These are phyloP conservation scores for Lepidurus couesii DNA, from an alignment of 1,140 invertebrate species.

Conservation along the genomic window DNA sequence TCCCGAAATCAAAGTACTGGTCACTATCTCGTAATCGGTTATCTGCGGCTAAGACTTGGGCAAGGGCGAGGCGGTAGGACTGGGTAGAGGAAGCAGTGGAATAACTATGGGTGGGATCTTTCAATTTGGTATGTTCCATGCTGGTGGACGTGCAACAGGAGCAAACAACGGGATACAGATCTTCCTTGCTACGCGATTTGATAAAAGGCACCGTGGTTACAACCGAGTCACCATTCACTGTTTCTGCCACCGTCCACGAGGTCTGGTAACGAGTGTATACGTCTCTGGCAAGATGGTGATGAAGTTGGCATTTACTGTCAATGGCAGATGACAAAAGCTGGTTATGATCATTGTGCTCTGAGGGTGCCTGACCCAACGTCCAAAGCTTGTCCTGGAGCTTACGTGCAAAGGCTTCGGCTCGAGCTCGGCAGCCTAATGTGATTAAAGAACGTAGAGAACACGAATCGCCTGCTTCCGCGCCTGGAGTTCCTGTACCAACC, in stretches of 20 bases:
- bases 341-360: neutral
- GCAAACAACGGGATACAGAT: neutral
- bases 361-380: slow-evolving; percentile 50
- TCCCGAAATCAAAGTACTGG: slow-evolving; percentile 34
- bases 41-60: neutral
- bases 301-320: neutral
- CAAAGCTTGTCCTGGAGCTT: slow-evolving; percentile 64
- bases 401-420: slow-evolving; percentile 70
- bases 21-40: slow-evolving; percentile 30
- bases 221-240: neutral
- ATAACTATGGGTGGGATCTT: neutral
- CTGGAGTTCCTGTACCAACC: slow-evolving; percentile 22
- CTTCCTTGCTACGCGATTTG: neutral
- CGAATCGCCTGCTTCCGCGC: slow-evolving; percentile 37
- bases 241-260: neutral
- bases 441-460: slow-evolving; percentile 52
- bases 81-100: neutral
- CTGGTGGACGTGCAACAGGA: neutral
- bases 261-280: neutral
- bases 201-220: slow-evolving; percentile 6
- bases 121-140: neutral
- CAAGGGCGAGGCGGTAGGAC: neutral
- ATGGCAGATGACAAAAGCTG: neutral
- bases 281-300: neutral
- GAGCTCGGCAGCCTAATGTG: slow-evolving; percentile 64